Evolutionary conservation across 2,888 invertebrate genomes (phyloP), one percentile per base, ranked within the genome.

Genomic region (Diaphora mendica): DNA sequence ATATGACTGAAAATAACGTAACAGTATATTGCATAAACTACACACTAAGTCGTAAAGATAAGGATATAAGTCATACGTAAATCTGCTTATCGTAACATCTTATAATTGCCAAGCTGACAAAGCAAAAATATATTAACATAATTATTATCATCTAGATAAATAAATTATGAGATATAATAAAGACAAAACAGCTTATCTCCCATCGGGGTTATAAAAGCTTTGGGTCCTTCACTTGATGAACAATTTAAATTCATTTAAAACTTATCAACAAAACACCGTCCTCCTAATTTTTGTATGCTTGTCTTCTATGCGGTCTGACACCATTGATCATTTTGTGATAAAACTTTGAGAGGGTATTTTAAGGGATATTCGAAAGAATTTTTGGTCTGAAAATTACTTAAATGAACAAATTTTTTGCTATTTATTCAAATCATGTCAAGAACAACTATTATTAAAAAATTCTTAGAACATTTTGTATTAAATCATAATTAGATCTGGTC

Each of bases 1-100:
- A 44, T 44, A 44, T 44, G 44, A 44, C 15, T 44, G 44, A 44
- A 44, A 44, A 15, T 17, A 44, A 17, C 75, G 97, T 26, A 26
- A 55, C 55, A 55, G n/a, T n/a, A n/a, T 55, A 11, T 55, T 55
- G 55, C 55, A 26, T 26, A 55, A 55, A 55, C 11, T 3, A 55
- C 11, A n/a, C 11, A 55, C n/a, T 55, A n/a, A 55, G 3, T n/a
- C 55, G 9, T 59, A 26, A 3, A 59, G 59, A 26, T 59, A 59
- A 59, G 9, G 4, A 59, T 13, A 26, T 26, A 55, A n/a, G 9
- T n/a, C n/a, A 55, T 26, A 59, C 13, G 11, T 26, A 59, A 0
- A 59, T 26, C 59, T 59, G 26, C 26, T 11, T 26, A 59, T 11
- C 11, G 3, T 13, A 9, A 26, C 11, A 26, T 59, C n/a, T 59